phyloP scores from a whole-genome alignment of 2,888 invertebrate species.

The Dascillus cervinus region DNA sequence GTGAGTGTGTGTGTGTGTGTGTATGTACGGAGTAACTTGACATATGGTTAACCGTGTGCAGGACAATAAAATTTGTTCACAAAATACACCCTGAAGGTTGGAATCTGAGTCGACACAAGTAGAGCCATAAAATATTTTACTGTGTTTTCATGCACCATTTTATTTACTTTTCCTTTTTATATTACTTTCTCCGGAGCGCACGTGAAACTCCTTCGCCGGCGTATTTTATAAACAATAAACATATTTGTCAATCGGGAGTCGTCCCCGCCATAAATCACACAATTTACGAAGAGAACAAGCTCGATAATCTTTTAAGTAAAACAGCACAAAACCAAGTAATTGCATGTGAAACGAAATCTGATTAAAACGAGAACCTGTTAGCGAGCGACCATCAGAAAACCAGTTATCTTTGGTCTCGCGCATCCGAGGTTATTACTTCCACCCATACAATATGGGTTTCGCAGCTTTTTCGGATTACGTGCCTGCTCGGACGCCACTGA shows the following conservation, averaged over 20 bases:
- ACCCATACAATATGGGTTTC: no score
- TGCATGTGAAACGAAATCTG: constrained; percentile 28
- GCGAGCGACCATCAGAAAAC: constrained; percentile 21
- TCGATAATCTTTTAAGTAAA: constrained; percentile 23
- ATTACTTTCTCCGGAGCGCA: constrained; percentile 13
- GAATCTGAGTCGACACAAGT: constrained; percentile 12
- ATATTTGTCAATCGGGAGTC: neutral
- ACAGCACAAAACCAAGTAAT: constrained; percentile 30
- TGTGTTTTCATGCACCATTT: constrained; percentile 15
- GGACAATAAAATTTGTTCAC: neutral
- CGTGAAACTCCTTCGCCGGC: constrained; percentile 9
- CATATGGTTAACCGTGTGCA: no score
- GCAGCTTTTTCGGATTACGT: constrained; percentile 17
- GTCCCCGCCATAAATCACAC: neutral
- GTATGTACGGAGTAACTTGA: no score
- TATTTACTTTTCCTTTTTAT: constrained; percentile 18
- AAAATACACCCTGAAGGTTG: neutral
- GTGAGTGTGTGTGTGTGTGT: no score
- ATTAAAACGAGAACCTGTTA: constrained; percentile 31
- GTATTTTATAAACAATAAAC: constrained; percentile 6
- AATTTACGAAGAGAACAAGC: neutral
- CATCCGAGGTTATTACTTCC: constrained; percentile 11
- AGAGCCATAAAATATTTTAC: constrained; percentile 14
- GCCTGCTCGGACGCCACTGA: constrained; percentile 21
- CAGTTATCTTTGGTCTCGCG: constrained; percentile 10